A percentile compares a stretch with the other conserved stretches of the same genome.
Conservation (phyloP, 2,888 invertebrate genomes). For the Dione juno region DNA sequence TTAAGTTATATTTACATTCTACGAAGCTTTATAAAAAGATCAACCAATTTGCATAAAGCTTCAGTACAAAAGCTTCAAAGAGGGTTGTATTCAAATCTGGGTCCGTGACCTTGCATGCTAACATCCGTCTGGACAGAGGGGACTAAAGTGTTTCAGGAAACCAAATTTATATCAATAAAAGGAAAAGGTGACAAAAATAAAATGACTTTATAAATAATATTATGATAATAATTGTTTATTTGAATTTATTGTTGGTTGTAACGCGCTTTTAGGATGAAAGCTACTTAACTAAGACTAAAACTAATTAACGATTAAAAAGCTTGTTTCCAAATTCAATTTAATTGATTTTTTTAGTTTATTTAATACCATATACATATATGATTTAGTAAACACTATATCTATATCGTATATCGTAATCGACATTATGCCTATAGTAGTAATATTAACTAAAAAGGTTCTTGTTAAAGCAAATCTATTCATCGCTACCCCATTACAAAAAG, state of each 20-base stretch:
- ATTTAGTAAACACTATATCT: too few relatives aligned
- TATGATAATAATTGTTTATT: background rate
- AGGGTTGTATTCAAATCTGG: conserved; percentile 46
- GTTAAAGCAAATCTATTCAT: conserved; percentile 22
- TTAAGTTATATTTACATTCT: conserved; percentile 19
- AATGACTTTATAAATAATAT: background rate
- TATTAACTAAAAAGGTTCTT: conserved; percentile 28
- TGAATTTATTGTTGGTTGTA: background rate
- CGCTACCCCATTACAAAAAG: conserved; percentile 33
- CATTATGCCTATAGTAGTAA: background rate
- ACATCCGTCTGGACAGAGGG: conserved; percentile 46
- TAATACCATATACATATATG: too few relatives aligned
- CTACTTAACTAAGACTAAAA: too few relatives aligned
- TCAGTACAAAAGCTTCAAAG: conserved; percentile 30
- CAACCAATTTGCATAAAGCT: conserved; percentile 29
- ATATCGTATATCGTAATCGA: background rate
- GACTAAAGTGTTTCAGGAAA: conserved; percentile 27
- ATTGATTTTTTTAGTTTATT: too few relatives aligned
- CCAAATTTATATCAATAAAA: conserved; percentile 26
- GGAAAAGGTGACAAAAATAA: background rate
- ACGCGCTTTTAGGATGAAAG: too few relatives aligned
- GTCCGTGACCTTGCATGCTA: conserved; percentile 51
- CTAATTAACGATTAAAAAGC: too few relatives aligned
- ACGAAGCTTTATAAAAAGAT: conserved; percentile 23
- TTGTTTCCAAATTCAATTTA: too few relatives aligned